These are phyloP conservation scores for Sciurus carolinensis DNA, from an alignment of 2,797 vertebrate genomes.

Conservation along the genomic window DNA sequence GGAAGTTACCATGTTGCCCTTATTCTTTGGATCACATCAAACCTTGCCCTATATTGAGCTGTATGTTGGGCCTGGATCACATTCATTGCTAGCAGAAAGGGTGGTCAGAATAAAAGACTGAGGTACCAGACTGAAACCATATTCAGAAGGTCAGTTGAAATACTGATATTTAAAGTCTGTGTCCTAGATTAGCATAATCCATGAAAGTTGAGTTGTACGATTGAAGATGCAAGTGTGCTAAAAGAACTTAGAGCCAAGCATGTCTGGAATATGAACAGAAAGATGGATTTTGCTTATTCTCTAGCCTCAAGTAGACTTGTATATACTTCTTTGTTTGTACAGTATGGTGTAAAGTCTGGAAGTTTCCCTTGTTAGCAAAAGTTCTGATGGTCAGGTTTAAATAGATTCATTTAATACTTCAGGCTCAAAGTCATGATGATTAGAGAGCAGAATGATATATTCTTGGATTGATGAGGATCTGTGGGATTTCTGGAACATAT, in stretches of 20 bases:
- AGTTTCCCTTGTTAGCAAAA: neutral
- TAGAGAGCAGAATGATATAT: constrained; percentile 2
- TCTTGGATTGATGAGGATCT: neutral
- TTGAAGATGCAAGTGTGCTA: neutral
- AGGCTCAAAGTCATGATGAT: constrained; percentile 10
- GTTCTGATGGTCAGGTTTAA: constrained; percentile 22
- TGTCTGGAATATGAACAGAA: constrained; percentile 49
- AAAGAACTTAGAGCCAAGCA: neutral
- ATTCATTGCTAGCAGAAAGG: neutral
- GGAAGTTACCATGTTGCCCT: neutral
- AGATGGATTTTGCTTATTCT: neutral
- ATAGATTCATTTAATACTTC: neutral
- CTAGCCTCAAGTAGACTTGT: neutral
- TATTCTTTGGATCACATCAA: neutral
- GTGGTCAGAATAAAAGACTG: neutral
- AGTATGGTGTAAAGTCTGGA: neutral
- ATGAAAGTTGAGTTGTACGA: neutral
- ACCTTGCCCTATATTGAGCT: neutral
- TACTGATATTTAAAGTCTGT: neutral
- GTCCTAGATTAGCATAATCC: neutral
- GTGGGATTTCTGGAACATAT: constrained; percentile 31
- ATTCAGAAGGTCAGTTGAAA: neutral
- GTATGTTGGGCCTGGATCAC: neutral
- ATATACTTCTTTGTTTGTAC: constrained; percentile 23
- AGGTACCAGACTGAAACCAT: neutral